Conservation (phyloP, 2,113 vertebrate genomes). For the Callospermophilus lateralis region DNA sequence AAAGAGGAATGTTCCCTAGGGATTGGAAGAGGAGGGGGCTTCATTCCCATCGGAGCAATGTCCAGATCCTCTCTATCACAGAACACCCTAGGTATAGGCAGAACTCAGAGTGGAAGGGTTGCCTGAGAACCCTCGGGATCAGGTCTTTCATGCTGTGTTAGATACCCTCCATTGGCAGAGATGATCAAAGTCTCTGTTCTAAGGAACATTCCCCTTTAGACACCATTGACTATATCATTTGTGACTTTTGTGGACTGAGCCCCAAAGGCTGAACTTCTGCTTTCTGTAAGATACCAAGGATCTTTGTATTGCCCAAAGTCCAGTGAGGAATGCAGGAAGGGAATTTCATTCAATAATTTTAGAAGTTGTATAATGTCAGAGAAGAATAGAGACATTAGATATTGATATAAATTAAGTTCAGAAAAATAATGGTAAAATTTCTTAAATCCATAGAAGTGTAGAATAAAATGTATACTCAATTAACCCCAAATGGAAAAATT, state of each 20-base stretch:
- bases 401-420: background rate
- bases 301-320: background rate
- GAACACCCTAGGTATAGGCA: too few relatives aligned
- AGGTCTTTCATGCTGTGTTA: too few relatives aligned
- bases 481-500: background rate
- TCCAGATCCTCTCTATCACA: too few relatives aligned
- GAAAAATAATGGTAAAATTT: background rate
- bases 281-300: background rate
- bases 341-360: background rate
- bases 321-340: background rate
- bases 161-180: too few relatives aligned
- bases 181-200: too few relatives aligned
- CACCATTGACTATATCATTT: background rate
- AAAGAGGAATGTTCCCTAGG: too few relatives aligned
- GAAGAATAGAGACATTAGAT: background rate
- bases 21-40: too few relatives aligned
- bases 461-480: background rate
- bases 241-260: background rate
- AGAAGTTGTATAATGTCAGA: too few relatives aligned
- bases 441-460: background rate
- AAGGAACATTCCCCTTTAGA: background rate
- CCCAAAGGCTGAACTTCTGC: background rate
- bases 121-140: too few relatives aligned
- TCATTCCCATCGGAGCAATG: too few relatives aligned
- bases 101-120: too few relatives aligned